These are phyloP conservation scores for Asobara japonica DNA, from an alignment of 1,140 invertebrate genomes.

Conservation along the genomic window DNA sequence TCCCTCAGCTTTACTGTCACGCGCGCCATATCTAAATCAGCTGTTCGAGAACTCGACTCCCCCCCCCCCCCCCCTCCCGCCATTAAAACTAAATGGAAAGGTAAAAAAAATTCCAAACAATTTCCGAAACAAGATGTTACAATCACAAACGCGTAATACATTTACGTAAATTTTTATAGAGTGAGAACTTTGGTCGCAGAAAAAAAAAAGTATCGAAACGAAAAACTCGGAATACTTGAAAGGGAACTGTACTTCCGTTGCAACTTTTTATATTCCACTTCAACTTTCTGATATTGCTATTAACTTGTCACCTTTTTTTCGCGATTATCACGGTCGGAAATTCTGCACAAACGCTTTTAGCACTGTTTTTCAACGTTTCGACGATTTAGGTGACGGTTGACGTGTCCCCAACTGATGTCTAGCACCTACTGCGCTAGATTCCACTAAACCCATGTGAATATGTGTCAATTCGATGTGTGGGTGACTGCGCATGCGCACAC, in stretches of 20 bases:
- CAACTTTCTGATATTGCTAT: background rate
- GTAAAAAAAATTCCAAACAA: background rate
- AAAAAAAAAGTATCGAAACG: no score
- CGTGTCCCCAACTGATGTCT: background rate
- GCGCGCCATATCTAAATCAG: constrained; percentile 33
- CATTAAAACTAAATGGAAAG: background rate
- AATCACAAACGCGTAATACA: background rate
- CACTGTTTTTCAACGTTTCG: background rate
- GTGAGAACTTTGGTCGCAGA: no score
- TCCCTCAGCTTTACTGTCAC: constrained; percentile 22
- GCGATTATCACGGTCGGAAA: background rate
- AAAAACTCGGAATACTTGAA: no score
- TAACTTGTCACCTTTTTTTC: background rate
- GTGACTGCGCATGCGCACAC: background rate
- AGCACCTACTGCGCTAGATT: constrained; percentile 15
- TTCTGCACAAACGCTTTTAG: background rate
- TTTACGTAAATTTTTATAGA: no score
- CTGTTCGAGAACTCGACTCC: constrained; percentile 4
- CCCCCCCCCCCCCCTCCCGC: background rate
- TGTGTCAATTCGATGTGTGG: constrained; percentile 3
- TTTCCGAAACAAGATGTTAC: background rate
- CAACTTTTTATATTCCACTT: background rate
- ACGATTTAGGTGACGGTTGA: background rate
- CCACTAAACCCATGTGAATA: background rate
- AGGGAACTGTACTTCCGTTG: background rate